Evolutionary conservation across 2,797 vertebrate genomes (phyloP), one percentile per base, ranked within the genome.

Genomic region (Alectoris magna): DNA sequence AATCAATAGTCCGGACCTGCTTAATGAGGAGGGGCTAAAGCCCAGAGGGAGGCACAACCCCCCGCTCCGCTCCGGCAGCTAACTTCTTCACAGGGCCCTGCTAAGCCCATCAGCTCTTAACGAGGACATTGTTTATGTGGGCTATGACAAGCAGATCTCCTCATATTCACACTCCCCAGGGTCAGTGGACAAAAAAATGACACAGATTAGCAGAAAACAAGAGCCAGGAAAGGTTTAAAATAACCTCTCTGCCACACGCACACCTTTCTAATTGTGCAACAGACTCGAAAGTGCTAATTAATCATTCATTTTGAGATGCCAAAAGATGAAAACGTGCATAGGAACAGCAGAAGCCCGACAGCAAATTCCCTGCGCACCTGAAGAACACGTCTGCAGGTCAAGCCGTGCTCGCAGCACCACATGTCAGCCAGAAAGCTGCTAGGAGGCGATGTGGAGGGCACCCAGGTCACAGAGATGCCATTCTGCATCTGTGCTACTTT

Each of bases 1-100:
- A 98, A 99, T 99, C 99, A 99, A 99, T 99, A 99, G 97, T 98
- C 97, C 26, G 96, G 98, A 98, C 98, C 97, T 97, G 98, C 98
- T 98, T 99, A 99, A 99, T 98, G 98, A 98, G 98, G 98, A 98
- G 98, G 98, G 98, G 98, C 98, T 98, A 97, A 98, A 98, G 98
- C 98, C 98, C 98, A 98, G 97, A 97, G 98, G 98, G 98, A 98
- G 98, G 98, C 96, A 93, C 95, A 89, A 96, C 87, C 97, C 97
- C 96, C 96, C 91, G 91, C 94, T 88, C 13, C n/a, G 76, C 83
- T 96, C 94, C 88, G 92, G 97, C 97, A 97, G 95, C 96, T 39
- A 94, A 96, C 97, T 97, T 96, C 97, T 97, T 94, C 72, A 19
- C 72, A 72, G 70, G 96, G 96, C 95, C 95, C 77, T 89, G 96